phyloP scores from a whole-genome alignment of 2,888 invertebrate species.

The Sminthurides aquaticus region DNA sequence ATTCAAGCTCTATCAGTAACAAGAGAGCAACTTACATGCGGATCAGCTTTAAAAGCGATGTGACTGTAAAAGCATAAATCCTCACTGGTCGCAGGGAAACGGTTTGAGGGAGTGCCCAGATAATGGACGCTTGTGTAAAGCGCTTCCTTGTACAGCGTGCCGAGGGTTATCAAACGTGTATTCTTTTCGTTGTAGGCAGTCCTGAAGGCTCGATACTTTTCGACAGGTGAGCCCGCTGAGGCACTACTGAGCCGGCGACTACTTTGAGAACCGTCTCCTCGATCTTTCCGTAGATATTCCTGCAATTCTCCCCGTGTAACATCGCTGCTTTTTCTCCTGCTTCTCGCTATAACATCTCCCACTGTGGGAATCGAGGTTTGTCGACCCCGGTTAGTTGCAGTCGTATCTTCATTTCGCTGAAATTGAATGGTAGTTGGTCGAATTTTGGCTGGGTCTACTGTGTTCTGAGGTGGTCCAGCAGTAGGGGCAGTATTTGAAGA shows the following conservation, averaged over 20 bases:
- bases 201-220: not conserved
- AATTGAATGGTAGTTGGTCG: not conserved
- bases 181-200: not conserved
- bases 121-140: conserved; percentile 38
- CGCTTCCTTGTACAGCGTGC: conserved; percentile 35
- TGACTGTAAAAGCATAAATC: conserved; percentile 36
- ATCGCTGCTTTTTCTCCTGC: not conserved
- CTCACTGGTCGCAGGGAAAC: conserved; percentile 33
- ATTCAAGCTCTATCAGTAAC: no score
- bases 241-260: not conserved
- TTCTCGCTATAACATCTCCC: not conserved
- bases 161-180: conserved; percentile 18
- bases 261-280: not conserved
- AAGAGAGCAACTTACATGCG: conserved; percentile 26
- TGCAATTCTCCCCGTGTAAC: not conserved
- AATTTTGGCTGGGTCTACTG: not conserved
- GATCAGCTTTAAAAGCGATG: conserved; percentile 29
- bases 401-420: not conserved
- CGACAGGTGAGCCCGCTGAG: not conserved
- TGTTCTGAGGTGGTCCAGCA: not conserved
- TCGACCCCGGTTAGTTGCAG: no score
- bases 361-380: not conserved
- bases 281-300: not conserved
- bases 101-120: conserved; percentile 29
- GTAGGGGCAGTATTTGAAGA: not conserved